Evolutionary conservation across 2,113 vertebrate genomes (phyloP), one percentile per base, ranked within the genome.

Genomic region (Cromileptes altivelis): DNA sequence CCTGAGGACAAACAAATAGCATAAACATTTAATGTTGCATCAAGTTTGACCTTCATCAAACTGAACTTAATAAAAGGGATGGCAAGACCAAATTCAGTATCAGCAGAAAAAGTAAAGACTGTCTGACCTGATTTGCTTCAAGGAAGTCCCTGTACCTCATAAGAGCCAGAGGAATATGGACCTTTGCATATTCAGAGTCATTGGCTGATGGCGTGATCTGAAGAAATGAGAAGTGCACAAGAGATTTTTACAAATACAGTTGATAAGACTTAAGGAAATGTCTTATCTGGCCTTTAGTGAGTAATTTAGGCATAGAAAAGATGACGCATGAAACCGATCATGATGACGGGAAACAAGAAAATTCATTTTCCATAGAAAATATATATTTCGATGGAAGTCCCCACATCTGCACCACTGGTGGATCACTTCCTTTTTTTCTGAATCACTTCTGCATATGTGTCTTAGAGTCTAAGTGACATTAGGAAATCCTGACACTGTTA

Each of bases 131-230:
- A 33, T 94, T 91, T 84, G 96, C 96, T 79, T 97, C 95, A 85
- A 94, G 60, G 57, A 97, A 84, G 84, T 99, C 97, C 84, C 27
- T 92, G 27, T 96, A 91, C 86, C 91, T 96, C 92, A 99, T 94
- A 86, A 98, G 95, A 27, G 95, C 97, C 93, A 99, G 42, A 55
- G 96, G 94, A 91, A 99, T 96, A 25, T 92, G 95, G 61, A 97
- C 78, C 81, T 96, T 95, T 67, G 85, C 70, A 85, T 95, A 96
- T 76, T 94, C 95, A 0, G 96, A 96, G 71, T 91, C 91, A 88
- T 98, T 98, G 68, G 94, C 94, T 70, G 91, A 90, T 45, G 96
- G 95, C 81, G 81, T 77, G 83, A 82, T 63, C 98, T 99, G 81
- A 86, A 94, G 91, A 81, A 15, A 47, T 13, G 7, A 80, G 23